Conservation (phyloP, 2,888 invertebrate species). For the Beris chalybata region DNA sequence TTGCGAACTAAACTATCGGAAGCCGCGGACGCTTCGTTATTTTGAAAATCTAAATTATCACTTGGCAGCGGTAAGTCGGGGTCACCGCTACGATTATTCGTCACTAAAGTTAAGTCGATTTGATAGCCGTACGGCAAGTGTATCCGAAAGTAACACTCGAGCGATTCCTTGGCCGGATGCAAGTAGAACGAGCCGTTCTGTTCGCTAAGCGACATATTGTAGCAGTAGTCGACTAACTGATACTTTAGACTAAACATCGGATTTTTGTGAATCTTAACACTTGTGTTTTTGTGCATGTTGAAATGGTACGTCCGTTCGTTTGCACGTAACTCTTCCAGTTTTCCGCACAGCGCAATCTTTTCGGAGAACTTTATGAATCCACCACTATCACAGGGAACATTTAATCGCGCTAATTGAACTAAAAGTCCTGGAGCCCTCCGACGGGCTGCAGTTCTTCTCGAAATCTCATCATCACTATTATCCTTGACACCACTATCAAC, state of each 20-base stretch:
- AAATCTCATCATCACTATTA: neutral
- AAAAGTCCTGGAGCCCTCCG: conserved; percentile 59
- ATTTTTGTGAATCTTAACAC: conserved; percentile 63
- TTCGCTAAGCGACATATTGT: conserved; percentile 66
- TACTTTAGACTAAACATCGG: conserved; percentile 69
- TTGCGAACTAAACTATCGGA: conserved; percentile 19
- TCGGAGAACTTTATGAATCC: conserved; percentile 63
- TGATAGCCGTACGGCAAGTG: conserved; percentile 72
- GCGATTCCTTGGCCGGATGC: conserved; percentile 60
- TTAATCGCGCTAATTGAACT: conserved; percentile 67
- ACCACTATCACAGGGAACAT: conserved; percentile 68
- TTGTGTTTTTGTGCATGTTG: conserved; percentile 57
- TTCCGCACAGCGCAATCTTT: conserved; percentile 64
- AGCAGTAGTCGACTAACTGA: conserved; percentile 71
- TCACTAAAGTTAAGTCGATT: conserved; percentile 62
- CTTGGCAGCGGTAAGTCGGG: conserved; percentile 34
- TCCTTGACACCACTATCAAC: conserved; percentile 35
- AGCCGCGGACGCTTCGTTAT: conserved; percentile 47
- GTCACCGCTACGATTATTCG: conserved; percentile 44
- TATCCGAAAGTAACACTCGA: conserved; percentile 69
- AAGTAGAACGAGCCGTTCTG: conserved; percentile 69
- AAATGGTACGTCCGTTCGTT: conserved; percentile 65
- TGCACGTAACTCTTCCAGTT: conserved; percentile 67
- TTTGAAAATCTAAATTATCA: conserved; percentile 18
- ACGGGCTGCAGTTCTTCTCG: neutral